phyloP scores from a whole-genome alignment of 2,888 invertebrate species.

The Drosophila peninsularis region DNA sequence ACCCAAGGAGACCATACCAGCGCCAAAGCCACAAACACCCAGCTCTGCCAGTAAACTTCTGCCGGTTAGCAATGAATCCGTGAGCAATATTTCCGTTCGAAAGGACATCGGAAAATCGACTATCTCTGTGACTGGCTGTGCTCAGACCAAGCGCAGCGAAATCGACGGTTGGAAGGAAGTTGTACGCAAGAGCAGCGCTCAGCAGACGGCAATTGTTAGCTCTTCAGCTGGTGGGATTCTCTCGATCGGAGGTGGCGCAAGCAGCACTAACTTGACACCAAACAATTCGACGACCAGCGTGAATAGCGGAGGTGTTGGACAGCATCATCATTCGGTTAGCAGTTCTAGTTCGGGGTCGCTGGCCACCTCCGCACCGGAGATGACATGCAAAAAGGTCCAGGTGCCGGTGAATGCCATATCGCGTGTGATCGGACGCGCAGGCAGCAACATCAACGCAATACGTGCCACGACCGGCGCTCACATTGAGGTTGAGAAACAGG shows the following conservation, averaged over 20 bases:
- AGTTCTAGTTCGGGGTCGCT: slow-evolving; percentile 62
- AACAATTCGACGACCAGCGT: slow-evolving; percentile 52
- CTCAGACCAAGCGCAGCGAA: slow-evolving; percentile 88
- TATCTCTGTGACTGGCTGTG: slow-evolving; percentile 3
- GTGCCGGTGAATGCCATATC: slow-evolving; percentile 98
- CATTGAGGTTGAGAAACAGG: slow-evolving; percentile 99
- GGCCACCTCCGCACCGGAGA: slow-evolving; percentile 76
- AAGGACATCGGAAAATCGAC: slow-evolving; percentile 83
- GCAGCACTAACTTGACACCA: slow-evolving; percentile 37
- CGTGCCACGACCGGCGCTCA: slow-evolving; percentile 98
- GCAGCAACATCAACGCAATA: slow-evolving; percentile 99
- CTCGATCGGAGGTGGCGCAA: slow-evolving; percentile 9
- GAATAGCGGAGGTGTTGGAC: slow-evolving; percentile 63
- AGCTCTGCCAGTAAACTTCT: slow-evolving; percentile 38
- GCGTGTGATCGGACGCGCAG: slow-evolving; percentile 98
- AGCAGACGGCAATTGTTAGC: slow-evolving; percentile 74
- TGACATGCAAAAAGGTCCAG: slow-evolving; percentile 94
- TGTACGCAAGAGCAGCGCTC: slow-evolving; percentile 91
- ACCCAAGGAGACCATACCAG: slow-evolving; percentile 74
- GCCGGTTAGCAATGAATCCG: slow-evolving; percentile 55
- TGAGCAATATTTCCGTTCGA: slow-evolving; percentile 76
- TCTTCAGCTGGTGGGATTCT: slow-evolving; percentile 23
- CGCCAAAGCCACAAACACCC: slow-evolving; percentile 32
- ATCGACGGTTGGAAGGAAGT: slow-evolving; percentile 98
- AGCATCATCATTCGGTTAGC: slow-evolving; percentile 63